Evolutionary conservation across 2,888 invertebrate species (phyloP), one percentile per base, ranked within the genome.

Genomic region (Antitype chi): DNA sequence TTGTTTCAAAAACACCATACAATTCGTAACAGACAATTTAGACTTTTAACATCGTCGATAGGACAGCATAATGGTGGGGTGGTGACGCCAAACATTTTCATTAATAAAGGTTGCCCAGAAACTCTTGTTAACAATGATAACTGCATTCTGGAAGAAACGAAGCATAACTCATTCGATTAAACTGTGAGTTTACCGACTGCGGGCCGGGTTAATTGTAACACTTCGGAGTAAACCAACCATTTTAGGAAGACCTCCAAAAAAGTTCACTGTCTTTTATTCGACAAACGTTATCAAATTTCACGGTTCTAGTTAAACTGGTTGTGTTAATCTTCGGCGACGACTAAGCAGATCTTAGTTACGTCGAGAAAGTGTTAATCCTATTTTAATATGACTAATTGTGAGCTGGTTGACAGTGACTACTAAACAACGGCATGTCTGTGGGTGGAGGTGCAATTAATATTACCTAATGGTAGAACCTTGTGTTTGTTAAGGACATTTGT

Each of bases 151-250:
- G 86, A 78, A 90, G 90, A 93, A 93, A 96, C 94, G 92, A 95
- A 93, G 94, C 96, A 94, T 96, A 96, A 95, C 96, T 96, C 95
- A 96, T 96, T 96, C 93, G 94, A 95, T 96, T 96, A 95, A 94
- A 87, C 87, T 84, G 89, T 89, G 72, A 84, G 85, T 85, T 92
- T 90, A 90, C 90, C 87, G 85, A 89, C 95, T 96, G 96, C 95
- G 95, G 96, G 96, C 88, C 85, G 85, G 87, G 91, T 91, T 93
- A 93, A 93, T 92, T 92, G 89, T 89, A 86, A 89, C 90, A 86
- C 87, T 77, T 85, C 79, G 70, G 74, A 78, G 71, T 69, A 88
- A n/a, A 1, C 11, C 25, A 28, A 62, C 89, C 89, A 90, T 7
- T 90, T 78, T 85, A 88, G 52, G 6, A 49, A 78, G 91, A 88